Evolutionary conservation across 2,888 invertebrate genomes (phyloP).

Genomic region (Apodemia hepburni): DNA sequence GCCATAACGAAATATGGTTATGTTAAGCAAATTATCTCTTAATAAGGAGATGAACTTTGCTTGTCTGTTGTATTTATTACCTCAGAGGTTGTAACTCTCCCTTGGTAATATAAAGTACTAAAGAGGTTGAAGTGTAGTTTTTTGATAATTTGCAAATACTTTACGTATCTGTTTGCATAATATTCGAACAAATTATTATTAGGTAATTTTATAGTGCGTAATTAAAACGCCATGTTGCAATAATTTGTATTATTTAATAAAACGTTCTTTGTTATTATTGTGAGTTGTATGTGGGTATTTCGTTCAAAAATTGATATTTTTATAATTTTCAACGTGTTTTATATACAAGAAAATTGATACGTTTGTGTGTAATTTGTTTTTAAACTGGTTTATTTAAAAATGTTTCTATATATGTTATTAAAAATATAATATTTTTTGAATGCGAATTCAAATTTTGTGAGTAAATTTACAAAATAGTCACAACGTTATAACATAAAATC

Average conservation of each 20-base stretch:
- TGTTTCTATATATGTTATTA: too few species aligned
- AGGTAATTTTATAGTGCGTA: constrained; percentile 27
- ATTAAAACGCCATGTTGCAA: constrained; percentile 20
- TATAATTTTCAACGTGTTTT: neutral
- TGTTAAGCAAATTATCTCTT: too few species aligned
- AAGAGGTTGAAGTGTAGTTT: neutral
- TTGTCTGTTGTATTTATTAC: neutral
- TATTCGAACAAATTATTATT: constrained; percentile 27
- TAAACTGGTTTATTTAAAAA: too few species aligned
- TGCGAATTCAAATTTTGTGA: too few species aligned
- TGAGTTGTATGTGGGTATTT: constrained; percentile 39
- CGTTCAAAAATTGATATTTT: constrained; percentile 40
- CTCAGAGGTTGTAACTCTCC: neutral
- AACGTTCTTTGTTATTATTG: constrained; percentile 42
- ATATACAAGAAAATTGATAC: neutral
- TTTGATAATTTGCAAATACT: neutral
- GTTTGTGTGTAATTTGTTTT: too few species aligned
- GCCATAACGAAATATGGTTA: too few species aligned
- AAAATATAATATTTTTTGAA: too few species aligned
- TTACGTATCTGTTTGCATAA: constrained; percentile 19
- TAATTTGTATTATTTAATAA: constrained; percentile 36
- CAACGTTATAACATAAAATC: too few species aligned
- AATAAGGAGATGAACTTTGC: constrained; percentile 16
- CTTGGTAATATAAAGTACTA: constrained; percentile 2
- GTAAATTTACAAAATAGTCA: too few species aligned